phyloP scores from a whole-genome alignment of 1,140 invertebrate genomes.

The Drosophila ohnishii region DNA sequence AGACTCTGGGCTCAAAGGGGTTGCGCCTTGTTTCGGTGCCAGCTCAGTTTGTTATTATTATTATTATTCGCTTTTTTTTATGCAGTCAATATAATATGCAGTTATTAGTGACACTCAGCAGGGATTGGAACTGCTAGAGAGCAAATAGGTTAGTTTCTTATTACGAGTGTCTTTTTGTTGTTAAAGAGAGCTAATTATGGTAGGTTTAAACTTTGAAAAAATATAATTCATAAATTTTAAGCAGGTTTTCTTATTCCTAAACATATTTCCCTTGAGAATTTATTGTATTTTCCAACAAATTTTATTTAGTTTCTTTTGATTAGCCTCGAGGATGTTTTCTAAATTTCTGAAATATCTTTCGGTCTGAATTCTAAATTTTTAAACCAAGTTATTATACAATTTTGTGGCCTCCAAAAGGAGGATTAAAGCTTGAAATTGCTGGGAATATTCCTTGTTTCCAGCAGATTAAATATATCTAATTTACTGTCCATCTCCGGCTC shows the following conservation, averaged over 20 bases:
- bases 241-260: background rate
- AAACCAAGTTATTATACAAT: conserved; percentile 10
- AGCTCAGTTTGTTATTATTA: conserved; percentile 14
- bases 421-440: background rate
- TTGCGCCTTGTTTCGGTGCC: conserved; percentile 47
- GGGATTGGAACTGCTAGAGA: conserved; percentile 22
- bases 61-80: conserved; percentile 16
- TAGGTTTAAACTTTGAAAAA: background rate
- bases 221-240: background rate
- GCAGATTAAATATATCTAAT: background rate
- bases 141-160: conserved; percentile 31
- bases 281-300: background rate
- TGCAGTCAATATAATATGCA: conserved; percentile 74
- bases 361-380: too few relatives aligned
- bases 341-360: too few relatives aligned
- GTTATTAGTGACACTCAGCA: conserved; percentile 68
- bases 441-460: background rate
- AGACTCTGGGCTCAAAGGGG: conserved; percentile 10
- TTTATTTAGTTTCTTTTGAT: background rate
- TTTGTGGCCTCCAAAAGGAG: conserved; percentile 10
- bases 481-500: conserved; percentile 69
- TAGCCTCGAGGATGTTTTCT: too few relatives aligned
- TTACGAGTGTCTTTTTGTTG: background rate
- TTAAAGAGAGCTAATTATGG: background rate
- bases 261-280: background rate